Evolutionary conservation across 2,888 invertebrate species (phyloP).

Genomic region (Halictus quadricinctus): DNA sequence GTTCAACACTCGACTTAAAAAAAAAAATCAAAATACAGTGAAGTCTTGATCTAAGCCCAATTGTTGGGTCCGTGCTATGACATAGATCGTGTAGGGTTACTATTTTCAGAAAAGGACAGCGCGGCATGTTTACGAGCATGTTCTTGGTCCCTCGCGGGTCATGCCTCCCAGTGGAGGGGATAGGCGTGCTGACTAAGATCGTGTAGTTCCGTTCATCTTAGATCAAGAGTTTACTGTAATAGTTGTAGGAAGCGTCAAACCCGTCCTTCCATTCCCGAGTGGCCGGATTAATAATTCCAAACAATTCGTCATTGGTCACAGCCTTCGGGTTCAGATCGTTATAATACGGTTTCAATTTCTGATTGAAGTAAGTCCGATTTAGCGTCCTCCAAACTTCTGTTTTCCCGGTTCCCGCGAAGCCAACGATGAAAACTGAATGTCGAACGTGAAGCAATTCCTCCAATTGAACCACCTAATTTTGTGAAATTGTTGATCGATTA

Average conservation of each 20-base stretch:
- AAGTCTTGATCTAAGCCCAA: no score
- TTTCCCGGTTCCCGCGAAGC: conserved; percentile 95
- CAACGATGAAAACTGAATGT: conserved; percentile 95
- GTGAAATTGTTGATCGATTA: background rate
- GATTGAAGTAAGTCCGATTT: conserved; percentile 91
- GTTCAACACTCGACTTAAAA: background rate
- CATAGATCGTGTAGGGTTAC: no score
- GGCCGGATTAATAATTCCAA: conserved; percentile 96
- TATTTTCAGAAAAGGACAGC: no score
- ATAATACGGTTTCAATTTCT: conserved; percentile 91
- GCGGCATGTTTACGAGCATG: no score
- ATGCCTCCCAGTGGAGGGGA: no score
- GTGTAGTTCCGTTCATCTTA: no score
- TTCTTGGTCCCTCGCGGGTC: no score
- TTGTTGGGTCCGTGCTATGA: no score
- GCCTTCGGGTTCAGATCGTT: conserved; percentile 98
- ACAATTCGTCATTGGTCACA: conserved; percentile 97
- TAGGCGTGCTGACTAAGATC: no score
- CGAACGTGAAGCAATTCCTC: conserved; percentile 96
- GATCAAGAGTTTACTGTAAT: no score
- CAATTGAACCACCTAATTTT: conserved; percentile 91
- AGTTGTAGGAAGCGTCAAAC: conserved; percentile 68
- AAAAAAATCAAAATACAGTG: background rate
- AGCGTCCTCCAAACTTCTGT: conserved; percentile 96
- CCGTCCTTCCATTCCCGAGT: conserved; percentile 96